Percentiles rank a stretch among this genome's conserved stretches.
phyloP scores from a whole-genome alignment of 2,888 invertebrate genomes.

The Prosapia bicincta region DNA sequence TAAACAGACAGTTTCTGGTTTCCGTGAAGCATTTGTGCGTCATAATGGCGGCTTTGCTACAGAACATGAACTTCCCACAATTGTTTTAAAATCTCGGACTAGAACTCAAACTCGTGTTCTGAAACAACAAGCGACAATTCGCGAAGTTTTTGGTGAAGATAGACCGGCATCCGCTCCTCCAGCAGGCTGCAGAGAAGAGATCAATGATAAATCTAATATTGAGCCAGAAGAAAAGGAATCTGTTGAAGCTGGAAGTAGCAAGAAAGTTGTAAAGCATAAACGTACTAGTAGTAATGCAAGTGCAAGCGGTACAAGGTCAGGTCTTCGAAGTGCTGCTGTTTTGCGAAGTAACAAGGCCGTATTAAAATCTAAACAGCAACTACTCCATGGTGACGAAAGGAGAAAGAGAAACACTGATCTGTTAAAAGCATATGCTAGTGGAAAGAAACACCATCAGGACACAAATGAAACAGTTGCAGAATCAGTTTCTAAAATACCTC shows the following conservation, averaged over 20 bases:
- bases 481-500: not conserved
- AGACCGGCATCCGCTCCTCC: conserved; percentile 81
- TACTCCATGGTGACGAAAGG: conserved; percentile 40
- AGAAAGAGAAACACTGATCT: conserved; percentile 43
- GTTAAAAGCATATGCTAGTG: conserved; percentile 39
- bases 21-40: conserved; percentile 62
- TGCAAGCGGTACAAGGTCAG: conserved; percentile 38
- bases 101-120: conserved; percentile 68
- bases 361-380: conserved; percentile 45
- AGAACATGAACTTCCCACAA: conserved; percentile 63
- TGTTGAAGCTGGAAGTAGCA: conserved; percentile 36
- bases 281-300: conserved; percentile 18
- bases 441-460: conserved; percentile 20
- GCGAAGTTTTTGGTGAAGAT: conserved; percentile 78
- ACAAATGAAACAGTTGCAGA: not conserved
- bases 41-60: conserved; percentile 54
- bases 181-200: conserved; percentile 45
- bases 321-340: conserved; percentile 45
- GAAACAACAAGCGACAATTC: conserved; percentile 72
- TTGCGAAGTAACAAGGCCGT: conserved; percentile 46
- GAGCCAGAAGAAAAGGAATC: conserved; percentile 45
- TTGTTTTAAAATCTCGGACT: conserved; percentile 69
- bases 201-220: conserved; percentile 46
- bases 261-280: conserved; percentile 20
- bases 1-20: conserved; percentile 64